phyloP scores from a whole-genome alignment of 1,140 invertebrate species.

The Cotesia glomerata region DNA sequence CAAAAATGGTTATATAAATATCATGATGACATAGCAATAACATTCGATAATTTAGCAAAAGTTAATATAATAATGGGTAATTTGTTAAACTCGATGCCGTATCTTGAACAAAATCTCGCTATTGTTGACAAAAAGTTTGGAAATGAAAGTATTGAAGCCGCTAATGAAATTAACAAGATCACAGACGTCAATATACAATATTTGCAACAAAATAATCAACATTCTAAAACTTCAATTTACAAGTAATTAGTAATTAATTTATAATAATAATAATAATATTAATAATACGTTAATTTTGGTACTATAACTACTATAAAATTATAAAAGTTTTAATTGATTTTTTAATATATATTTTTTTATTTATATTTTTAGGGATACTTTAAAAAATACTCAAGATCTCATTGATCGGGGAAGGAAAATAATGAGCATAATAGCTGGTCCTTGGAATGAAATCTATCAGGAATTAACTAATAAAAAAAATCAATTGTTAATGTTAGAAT shows the following conservation, averaged over 20 bases:
- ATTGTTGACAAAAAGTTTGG: constrained; percentile 65
- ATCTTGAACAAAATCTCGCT: constrained; percentile 59
- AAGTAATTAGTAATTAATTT: constrained; percentile 42
- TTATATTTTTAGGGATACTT: constrained; percentile 42
- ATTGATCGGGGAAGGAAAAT: constrained; percentile 47
- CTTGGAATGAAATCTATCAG: constrained; percentile 47
- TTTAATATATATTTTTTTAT: constrained; percentile 1
- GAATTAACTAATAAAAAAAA: constrained; percentile 47
- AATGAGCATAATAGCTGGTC: constrained; percentile 48
- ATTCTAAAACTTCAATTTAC: constrained; percentile 37
- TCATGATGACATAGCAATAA: constrained; percentile 59
- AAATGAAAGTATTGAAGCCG: constrained; percentile 65
- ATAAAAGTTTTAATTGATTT: constrained; percentile 18
- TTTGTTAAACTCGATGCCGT: constrained; percentile 56
- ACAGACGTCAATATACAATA: constrained; percentile 54
- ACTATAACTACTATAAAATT: background rate
- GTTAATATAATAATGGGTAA: constrained; percentile 59
- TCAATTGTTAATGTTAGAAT: constrained; percentile 14
- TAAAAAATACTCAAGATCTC: constrained; percentile 42
- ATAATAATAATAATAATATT: background rate
- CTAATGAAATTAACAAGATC: constrained; percentile 65
- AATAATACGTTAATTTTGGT: constrained; percentile 10
- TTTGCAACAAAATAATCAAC: constrained; percentile 42
- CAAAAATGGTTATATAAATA: constrained; percentile 60
- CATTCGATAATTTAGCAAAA: constrained; percentile 64